A percentile compares a stretch with the other conserved stretches of the same genome.
phyloP scores from a whole-genome alignment of 1,140 invertebrate genomes.

The Euura saliciscinereae region DNA sequence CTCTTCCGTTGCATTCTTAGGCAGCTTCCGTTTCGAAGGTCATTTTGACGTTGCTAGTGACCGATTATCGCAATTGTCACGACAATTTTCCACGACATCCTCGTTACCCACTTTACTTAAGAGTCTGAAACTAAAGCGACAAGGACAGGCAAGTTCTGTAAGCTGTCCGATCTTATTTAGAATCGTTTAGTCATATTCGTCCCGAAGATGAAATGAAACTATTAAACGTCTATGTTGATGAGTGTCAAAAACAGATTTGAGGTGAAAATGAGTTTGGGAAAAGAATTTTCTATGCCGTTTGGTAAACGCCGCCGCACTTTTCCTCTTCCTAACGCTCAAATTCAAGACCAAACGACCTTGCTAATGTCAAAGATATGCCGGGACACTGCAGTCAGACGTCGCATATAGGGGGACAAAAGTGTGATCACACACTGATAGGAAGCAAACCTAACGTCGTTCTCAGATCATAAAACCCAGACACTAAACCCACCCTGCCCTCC shows the following conservation, averaged over 20 bases:
- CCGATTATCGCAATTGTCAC: not conserved
- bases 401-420: not conserved
- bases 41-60: not conserved
- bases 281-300: not conserved
- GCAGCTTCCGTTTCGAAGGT: not conserved
- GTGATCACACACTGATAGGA: not conserved
- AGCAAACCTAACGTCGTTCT: slow-evolving; percentile 18
- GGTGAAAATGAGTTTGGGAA: not conserved
- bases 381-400: not conserved
- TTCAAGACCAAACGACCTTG: slow-evolving; percentile 8
- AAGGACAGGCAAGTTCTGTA: too few relatives aligned
- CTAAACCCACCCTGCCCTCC: slow-evolving; percentile 19
- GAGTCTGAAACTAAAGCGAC: too few relatives aligned
- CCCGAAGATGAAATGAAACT: too few relatives aligned
- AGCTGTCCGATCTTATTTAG: too few relatives aligned
- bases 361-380: slow-evolving; percentile 3
- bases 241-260: not conserved
- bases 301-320: not conserved
- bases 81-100: not conserved
- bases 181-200: too few relatives aligned
- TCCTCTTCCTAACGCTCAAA: not conserved
- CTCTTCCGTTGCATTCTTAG: not conserved
- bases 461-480: slow-evolving; percentile 36
- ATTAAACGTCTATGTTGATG: too few relatives aligned
- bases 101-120: too few relatives aligned